These are phyloP conservation scores for Sebastiscus tertius DNA, from an alignment of 2,797 vertebrate genomes.

Conservation along the genomic window DNA sequence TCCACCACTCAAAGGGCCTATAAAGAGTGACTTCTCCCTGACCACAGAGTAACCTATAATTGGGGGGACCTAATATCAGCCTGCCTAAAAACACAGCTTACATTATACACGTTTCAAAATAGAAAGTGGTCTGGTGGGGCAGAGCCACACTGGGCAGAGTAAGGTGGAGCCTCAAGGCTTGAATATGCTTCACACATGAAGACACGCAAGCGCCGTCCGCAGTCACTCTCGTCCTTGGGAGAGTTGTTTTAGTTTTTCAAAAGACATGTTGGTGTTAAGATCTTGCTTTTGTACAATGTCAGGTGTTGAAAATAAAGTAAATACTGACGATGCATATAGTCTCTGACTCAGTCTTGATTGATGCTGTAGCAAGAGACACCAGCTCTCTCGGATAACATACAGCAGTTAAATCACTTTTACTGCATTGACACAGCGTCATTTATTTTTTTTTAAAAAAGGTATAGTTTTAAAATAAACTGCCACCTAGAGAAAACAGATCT, in stretches of 20 bases:
- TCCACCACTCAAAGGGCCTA: constrained; percentile 44
- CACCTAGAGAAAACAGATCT: background rate
- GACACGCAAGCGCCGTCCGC: background rate
- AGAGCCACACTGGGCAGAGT: constrained; percentile 47
- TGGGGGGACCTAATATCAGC: constrained; percentile 72
- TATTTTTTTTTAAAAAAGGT: background rate
- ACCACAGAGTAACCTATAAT: constrained; percentile 80
- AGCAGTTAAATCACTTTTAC: background rate
- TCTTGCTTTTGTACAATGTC: background rate
- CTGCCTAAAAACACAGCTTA: constrained; percentile 68
- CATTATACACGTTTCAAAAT: constrained; percentile 74
- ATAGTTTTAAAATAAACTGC: background rate
- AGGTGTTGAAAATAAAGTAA: constrained; percentile 9
- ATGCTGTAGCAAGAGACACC: background rate
- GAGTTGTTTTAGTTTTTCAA: background rate
- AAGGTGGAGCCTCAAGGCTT: constrained; percentile 46
- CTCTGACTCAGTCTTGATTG: background rate
- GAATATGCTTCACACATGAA: constrained; percentile 27
- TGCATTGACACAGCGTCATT: background rate
- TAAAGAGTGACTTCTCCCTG: constrained; percentile 72
- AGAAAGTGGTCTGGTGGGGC: constrained; percentile 63
- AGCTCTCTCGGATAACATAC: background rate
- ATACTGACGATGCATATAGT: background rate
- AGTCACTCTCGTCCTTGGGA: constrained; percentile 1
- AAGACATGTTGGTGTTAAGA: background rate